Percentiles rank a stretch among this genome's conserved stretches.
These are phyloP conservation scores for Scaptomyza tumidula DNA, from an alignment of 2,888 invertebrate species.

Conservation along the genomic window DNA sequence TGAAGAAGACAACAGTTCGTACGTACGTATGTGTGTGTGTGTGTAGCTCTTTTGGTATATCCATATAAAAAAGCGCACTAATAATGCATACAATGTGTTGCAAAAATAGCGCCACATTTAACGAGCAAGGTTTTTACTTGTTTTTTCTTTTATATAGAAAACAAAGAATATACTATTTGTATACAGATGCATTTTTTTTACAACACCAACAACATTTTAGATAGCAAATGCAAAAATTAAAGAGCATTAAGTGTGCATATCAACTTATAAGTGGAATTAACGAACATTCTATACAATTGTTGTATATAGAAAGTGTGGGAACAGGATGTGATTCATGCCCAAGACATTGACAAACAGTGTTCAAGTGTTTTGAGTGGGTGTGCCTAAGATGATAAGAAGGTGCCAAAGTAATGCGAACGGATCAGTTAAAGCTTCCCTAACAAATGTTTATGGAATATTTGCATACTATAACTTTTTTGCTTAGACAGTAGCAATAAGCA, in stretches of 20 bases:
- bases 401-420: background rate
- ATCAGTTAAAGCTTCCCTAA: background rate
- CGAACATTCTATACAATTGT: too few species aligned
- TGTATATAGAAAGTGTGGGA: constrained; percentile 5
- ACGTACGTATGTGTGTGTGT: background rate
- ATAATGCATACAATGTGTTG: constrained; percentile 25
- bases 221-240: constrained; percentile 20
- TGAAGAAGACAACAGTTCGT: constrained; percentile 55
- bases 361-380: constrained; percentile 5
- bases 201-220: constrained; percentile 29
- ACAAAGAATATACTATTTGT: constrained; percentile 23
- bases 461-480: background rate
- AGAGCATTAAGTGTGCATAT: background rate
- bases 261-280: background rate
- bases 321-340: constrained; percentile 47
- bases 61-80: constrained; percentile 32
- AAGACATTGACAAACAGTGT: constrained; percentile 18
- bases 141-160: constrained; percentile 6
- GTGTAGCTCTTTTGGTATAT: constrained; percentile 10
- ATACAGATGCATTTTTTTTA: constrained; percentile 21
- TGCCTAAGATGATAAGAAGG: constrained; percentile 23
- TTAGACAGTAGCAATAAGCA: too few species aligned
- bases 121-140: constrained; percentile 10
- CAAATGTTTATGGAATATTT: background rate
- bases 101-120: constrained; percentile 28